phyloP scores from a whole-genome alignment of 1,140 invertebrate species.

The Thalassaphorura encarpata region DNA sequence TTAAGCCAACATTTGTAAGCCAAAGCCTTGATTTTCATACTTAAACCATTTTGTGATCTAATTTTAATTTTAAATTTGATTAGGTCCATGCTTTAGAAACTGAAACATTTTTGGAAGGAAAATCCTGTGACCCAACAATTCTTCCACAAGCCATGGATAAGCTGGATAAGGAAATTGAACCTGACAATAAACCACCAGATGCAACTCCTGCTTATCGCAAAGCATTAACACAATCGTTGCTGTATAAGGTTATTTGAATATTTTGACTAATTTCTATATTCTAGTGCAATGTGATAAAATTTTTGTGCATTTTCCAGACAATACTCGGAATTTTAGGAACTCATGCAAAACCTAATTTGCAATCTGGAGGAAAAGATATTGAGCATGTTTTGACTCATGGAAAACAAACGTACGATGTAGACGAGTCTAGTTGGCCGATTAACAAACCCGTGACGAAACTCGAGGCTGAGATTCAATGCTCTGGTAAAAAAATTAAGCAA shows the following conservation, averaged over 20 bases:
- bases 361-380: constrained; percentile 23
- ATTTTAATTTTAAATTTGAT: not conserved
- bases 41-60: constrained; percentile 3
- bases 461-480: constrained; percentile 36
- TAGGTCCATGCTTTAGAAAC: not conserved
- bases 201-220: not conserved
- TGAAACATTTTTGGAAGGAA: not conserved
- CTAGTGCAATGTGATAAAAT: not conserved
- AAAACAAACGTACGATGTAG: constrained; percentile 38
- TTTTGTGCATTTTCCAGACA: not conserved
- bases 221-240: not conserved
- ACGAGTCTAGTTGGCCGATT: constrained; percentile 39
- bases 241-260: not conserved
- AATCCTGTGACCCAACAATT: not conserved
- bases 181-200: not conserved
- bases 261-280: not conserved
- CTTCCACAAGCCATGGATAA: not conserved
- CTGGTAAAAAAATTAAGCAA: constrained; percentile 14
- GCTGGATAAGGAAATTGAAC: not conserved
- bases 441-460: constrained; percentile 41
- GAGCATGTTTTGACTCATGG: constrained; percentile 35
- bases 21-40: not conserved
- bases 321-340: constrained; percentile 5
- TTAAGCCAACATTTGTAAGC: not conserved
- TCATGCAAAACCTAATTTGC: not conserved